Percentiles rank a stretch among this genome's conserved stretches.
Conservation (phyloP, 2,797 vertebrate genomes). For the Bufotes viridis region DNA sequence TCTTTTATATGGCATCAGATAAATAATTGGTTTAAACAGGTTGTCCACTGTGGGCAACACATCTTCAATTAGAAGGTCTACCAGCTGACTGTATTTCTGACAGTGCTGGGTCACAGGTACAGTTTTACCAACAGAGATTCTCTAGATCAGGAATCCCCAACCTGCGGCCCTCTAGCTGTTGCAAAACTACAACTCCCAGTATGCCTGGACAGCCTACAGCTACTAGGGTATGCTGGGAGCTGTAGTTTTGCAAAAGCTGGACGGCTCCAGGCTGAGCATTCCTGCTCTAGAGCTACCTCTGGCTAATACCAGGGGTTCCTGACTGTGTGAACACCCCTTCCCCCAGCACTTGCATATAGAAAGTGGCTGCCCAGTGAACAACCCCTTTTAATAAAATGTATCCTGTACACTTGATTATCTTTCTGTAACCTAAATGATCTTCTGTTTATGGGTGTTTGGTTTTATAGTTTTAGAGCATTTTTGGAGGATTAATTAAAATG, state of each 20-base stretch:
- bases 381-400: background rate
- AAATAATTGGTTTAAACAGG: background rate
- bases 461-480: background rate
- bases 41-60: background rate
- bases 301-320: background rate
- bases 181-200: too few relatives aligned
- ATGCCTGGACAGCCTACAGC: too few relatives aligned
- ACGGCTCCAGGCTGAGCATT: too few relatives aligned
- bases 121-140: background rate
- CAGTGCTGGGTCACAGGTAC: too few relatives aligned
- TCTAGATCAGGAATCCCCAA: too few relatives aligned
- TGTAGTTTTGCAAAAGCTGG: too few relatives aligned
- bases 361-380: background rate
- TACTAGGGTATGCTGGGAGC: too few relatives aligned
- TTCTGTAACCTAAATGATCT: background rate
- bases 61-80: background rate
- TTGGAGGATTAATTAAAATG: background rate
- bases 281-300: background rate
- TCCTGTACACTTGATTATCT: background rate
- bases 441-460: background rate
- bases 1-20: background rate
- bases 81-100: too few relatives aligned
- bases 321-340: background rate
- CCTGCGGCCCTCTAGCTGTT: too few relatives aligned
- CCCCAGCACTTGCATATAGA: background rate